Evolutionary conservation across 2,888 invertebrate genomes (phyloP).

Genomic region (Lasiommata megera): DNA sequence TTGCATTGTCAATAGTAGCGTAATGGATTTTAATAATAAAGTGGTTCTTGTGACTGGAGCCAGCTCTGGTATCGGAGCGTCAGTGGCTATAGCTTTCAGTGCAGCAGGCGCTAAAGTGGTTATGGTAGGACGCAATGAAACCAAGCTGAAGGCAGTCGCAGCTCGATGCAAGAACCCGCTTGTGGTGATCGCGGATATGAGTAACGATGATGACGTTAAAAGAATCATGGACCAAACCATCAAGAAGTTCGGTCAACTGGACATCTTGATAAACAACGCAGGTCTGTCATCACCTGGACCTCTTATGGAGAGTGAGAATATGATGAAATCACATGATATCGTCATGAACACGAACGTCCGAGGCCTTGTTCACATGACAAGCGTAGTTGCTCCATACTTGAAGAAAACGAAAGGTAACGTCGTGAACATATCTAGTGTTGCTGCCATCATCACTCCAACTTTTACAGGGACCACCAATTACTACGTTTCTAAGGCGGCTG

Average conservation of each 20-base stretch:
- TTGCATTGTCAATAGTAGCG: background rate
- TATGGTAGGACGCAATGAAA: slow-evolving; percentile 41
- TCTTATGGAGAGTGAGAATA: background rate
- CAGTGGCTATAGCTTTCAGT: slow-evolving; percentile 44
- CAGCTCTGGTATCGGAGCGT: slow-evolving; percentile 55
- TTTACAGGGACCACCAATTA: background rate
- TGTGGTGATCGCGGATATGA: slow-evolving; percentile 21
- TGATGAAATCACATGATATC: slow-evolving; percentile 36
- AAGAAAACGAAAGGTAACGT: slow-evolving; percentile 45
- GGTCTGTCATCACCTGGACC: slow-evolving; percentile 29
- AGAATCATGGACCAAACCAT: slow-evolving; percentile 40
- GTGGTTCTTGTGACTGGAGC: slow-evolving; percentile 46
- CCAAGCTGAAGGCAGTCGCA: slow-evolving; percentile 18
- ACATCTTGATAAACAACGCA: slow-evolving; percentile 50
- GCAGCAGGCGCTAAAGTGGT: slow-evolving; percentile 46
- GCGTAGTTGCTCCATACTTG: slow-evolving; percentile 40
- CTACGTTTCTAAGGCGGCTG: background rate
- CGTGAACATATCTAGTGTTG: slow-evolving; percentile 48
- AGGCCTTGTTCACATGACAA: slow-evolving; percentile 39
- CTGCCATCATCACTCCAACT: slow-evolving; percentile 20
- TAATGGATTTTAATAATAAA: slow-evolving; percentile 4
- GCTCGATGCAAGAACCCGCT: slow-evolving; percentile 17
- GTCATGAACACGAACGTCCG: slow-evolving; percentile 43
- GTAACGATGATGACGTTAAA: slow-evolving; percentile 39
- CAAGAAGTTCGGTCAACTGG: slow-evolving; percentile 41